phyloP scores from a whole-genome alignment of 2,113 vertebrate species.

The Taxidea taxus region DNA sequence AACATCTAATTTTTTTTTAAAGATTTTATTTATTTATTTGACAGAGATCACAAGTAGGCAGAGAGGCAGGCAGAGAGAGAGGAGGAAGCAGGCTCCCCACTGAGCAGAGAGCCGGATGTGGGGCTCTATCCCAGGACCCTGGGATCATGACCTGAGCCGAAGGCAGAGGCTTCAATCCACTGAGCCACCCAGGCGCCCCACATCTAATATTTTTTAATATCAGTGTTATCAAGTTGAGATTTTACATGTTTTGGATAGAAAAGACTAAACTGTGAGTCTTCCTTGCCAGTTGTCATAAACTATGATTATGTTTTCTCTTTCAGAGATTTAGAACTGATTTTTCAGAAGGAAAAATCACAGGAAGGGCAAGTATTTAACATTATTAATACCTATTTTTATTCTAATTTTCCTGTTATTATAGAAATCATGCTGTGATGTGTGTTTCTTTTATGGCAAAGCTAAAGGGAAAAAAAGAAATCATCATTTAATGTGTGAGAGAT shows the following conservation, averaged over 20 bases:
- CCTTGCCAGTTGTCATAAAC: background rate
- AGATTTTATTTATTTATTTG: too few relatives aligned
- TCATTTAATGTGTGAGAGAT: background rate
- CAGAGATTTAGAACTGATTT: slow-evolving; percentile 99
- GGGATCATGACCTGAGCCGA: too few relatives aligned
- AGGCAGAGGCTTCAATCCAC: too few relatives aligned
- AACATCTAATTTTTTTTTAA: background rate
- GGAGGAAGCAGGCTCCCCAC: too few relatives aligned
- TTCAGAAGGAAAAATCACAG: slow-evolving; percentile 98
- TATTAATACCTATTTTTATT: slow-evolving; percentile 30
- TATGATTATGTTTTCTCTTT: slow-evolving; percentile 63
- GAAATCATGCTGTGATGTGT: slow-evolving; percentile 11
- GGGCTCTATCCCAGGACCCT: too few relatives aligned
- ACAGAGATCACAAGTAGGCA: too few relatives aligned
- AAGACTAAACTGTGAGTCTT: background rate
- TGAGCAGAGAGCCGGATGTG: too few relatives aligned
- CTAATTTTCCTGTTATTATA: slow-evolving; percentile 9
- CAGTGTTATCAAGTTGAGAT: background rate
- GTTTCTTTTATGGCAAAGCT: slow-evolving; percentile 37
- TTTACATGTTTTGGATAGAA: slow-evolving; percentile 18
- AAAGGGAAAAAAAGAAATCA: background rate
- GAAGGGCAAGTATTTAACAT: slow-evolving; percentile 89
- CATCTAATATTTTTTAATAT: background rate
- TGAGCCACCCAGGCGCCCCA: too few relatives aligned
- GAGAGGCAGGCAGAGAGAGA: too few relatives aligned